Base-by-base conservation (phyloP, 2,797 vertebrate species). In the Pseudopleuronectes americanus region DNA sequence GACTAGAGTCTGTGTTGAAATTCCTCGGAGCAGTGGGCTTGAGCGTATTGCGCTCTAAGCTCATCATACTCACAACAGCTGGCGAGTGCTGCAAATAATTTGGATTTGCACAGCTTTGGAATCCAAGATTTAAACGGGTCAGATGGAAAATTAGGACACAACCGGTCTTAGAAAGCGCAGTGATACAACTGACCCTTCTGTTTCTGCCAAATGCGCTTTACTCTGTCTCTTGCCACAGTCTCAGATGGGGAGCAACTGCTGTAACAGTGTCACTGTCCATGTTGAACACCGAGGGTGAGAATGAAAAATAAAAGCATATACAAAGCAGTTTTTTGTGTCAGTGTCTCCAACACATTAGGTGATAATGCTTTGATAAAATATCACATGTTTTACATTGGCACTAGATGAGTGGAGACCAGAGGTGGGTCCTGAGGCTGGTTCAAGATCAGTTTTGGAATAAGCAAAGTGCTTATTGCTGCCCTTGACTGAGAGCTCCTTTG, bases 91-190 rank as follows among this genome's bases (percentile, higher is more conserved):
- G 62, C 59, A 73, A 58, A 79, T 56, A 38, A 76, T 74, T 77
- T 71, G 60, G 64, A 86, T 76, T 68, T 65, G 64, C 67, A 10
- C 33, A 53, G 68, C 41, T 71, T 68, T 68, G 48, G 58, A 74
- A 68, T 64, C 59, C 19, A 48, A 64, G 61, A 19, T 65, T 75
- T 63, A 49, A 76, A 57, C 31, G 24, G 47, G n/a, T 68, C 55
- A 3, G 14, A 17, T 45, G 19, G 47, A 63, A 73, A 72, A 71
- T 53, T 19, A 57, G 54, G 69, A 24, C 3, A 8, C 43, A 41
- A 4, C 8, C 0, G 8, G 53, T 68, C 23, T 66, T 56, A 8
- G 55, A 76, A 28, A 75, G 52, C 16, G 7, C 33, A 38, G 22
- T 3, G 14, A 68, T 33, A 24, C 4, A 0, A 49, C 4, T 36